phyloP scores from a whole-genome alignment of 2,113 vertebrate species.

The Caloenas nicobarica region DNA sequence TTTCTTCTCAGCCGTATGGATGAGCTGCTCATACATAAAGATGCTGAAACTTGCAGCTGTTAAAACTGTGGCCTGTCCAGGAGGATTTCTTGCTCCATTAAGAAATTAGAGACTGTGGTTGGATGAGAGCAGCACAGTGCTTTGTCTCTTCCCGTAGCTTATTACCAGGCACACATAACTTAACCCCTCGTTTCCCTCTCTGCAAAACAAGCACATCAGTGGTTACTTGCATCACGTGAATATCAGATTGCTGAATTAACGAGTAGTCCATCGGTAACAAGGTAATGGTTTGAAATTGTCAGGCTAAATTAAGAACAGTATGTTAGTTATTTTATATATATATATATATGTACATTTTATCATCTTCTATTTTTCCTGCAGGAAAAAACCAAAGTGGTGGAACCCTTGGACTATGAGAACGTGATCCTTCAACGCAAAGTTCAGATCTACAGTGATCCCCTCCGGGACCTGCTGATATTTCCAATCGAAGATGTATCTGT shows the following conservation, averaged over 20 bases:
- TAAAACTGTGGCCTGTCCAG: background rate
- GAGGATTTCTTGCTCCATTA: constrained; percentile 13
- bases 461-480: constrained; percentile 94
- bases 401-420: constrained; percentile 94
- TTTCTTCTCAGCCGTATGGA: background rate
- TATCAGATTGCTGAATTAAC: background rate
- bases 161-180: background rate
- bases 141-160: background rate
- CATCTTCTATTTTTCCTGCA: constrained; percentile 34
- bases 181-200: background rate
- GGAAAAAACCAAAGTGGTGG: constrained; percentile 95
- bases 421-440: constrained; percentile 93
- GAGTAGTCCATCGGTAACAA: background rate
- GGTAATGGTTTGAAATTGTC: background rate
- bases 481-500: constrained; percentile 94
- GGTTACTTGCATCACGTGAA: background rate
- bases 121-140: background rate
- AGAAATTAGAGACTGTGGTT: background rate
- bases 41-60: background rate
- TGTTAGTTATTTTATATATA: background rate
- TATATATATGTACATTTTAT: background rate
- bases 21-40: background rate
- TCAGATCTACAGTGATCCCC: constrained; percentile 96
- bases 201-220: background rate
- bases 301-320: background rate